These are phyloP conservation scores for Chloroceryle inda DNA, from an alignment of 2,797 vertebrate species.

Conservation along the genomic window DNA sequence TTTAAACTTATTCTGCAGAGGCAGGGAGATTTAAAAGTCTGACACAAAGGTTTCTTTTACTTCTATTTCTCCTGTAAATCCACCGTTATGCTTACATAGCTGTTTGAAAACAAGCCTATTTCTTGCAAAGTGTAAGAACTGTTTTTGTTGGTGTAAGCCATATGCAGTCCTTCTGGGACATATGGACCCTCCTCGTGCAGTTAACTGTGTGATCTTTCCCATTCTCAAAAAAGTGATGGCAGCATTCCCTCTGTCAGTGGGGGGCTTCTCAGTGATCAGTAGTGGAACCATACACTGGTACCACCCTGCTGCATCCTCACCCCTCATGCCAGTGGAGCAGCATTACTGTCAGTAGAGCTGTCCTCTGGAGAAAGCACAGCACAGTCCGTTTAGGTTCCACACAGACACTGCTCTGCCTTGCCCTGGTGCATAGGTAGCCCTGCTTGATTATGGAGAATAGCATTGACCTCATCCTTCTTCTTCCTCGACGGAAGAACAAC, in stretches of 20 bases:
- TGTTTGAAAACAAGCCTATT: background rate
- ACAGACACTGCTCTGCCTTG: background rate
- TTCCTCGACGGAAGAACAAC: background rate
- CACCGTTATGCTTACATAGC: background rate
- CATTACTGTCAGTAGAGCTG: background rate
- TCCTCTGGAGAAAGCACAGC: background rate
- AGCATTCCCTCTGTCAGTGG: background rate
- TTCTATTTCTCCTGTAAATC: background rate
- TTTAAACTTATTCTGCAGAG: background rate
- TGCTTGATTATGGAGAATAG: background rate
- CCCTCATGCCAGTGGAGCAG: background rate
- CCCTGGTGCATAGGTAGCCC: rapidly evolving
- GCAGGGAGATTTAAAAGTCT: background rate
- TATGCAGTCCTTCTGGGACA: background rate
- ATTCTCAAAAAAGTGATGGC: background rate
- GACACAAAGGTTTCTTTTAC: background rate
- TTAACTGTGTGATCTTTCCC: background rate
- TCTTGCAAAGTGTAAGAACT: background rate
- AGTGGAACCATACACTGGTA: background rate
- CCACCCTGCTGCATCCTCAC: background rate
- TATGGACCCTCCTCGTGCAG: background rate
- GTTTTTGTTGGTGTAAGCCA: background rate
- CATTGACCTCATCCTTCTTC: background rate
- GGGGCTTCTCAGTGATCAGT: background rate
- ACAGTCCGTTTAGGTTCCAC: background rate